These are phyloP conservation scores for Galbula dea DNA, from an alignment of 2,113 vertebrate genomes.

Conservation along the genomic window DNA sequence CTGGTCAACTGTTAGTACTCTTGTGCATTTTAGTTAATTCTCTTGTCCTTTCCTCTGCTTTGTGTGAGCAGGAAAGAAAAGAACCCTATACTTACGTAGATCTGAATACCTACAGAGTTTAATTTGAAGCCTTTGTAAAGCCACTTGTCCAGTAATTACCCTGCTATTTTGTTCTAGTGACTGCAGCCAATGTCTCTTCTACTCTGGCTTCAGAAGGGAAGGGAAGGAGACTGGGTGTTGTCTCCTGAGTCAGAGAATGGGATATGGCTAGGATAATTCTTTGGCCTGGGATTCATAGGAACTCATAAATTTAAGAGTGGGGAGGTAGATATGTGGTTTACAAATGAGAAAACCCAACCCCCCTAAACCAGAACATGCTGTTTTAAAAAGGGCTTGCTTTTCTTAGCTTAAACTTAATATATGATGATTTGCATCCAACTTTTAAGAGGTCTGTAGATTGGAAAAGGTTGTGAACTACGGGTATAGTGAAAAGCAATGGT, in stretches of 20 bases:
- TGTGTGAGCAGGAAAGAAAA: neutral
- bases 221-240: neutral
- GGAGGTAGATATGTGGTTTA: neutral
- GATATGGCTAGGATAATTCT: neutral
- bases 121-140: neutral
- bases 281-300: neutral
- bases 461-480: neutral
- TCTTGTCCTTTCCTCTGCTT: neutral
- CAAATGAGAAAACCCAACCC: neutral
- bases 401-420: neutral
- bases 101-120: neutral
- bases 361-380: rapidly evolving
- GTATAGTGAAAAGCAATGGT: neutral
- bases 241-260: neutral
- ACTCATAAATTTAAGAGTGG: neutral
- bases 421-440: neutral
- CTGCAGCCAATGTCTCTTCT: neutral
- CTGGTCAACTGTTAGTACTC: neutral
- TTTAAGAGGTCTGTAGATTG: neutral
- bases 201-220: neutral
- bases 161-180: neutral
- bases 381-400: neutral
- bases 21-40: neutral
- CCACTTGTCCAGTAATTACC: neutral
- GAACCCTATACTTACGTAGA: neutral